Percentiles rank a stretch among this genome's conserved stretches.
Evolutionary conservation across 2,113 vertebrate genomes (phyloP).

Genomic region (Sitta europaea): DNA sequence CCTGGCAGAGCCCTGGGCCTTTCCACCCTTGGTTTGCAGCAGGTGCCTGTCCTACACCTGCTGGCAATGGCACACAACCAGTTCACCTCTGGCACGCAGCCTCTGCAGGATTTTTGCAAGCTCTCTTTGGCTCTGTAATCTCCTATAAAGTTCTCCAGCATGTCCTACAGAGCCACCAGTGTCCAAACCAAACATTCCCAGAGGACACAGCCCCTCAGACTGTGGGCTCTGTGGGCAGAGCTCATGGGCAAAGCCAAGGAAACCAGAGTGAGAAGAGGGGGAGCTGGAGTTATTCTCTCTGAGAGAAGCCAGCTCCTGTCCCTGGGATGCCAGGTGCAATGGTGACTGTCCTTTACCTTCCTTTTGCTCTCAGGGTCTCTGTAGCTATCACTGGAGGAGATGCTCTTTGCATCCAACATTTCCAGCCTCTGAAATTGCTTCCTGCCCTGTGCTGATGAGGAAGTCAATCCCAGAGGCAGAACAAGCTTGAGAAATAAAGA

Average conservation of each 20-base stretch:
- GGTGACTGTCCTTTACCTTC: not conserved
- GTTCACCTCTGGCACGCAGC: not conserved
- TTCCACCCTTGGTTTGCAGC: not conserved
- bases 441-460: not conserved
- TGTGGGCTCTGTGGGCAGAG: not conserved
- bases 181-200: not conserved
- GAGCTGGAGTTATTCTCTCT: not conserved
- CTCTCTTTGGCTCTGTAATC: not conserved
- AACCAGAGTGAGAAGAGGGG: not conserved
- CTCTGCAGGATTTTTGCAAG: not conserved
- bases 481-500: conserved; percentile 2
- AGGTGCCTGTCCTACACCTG: not conserved
- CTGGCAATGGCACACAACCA: not conserved
- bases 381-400: not conserved
- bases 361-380: not conserved
- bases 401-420: not conserved
- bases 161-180: not conserved
- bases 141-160: not conserved
- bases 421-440: not conserved
- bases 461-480: conserved; percentile 27
- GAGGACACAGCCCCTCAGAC: not conserved
- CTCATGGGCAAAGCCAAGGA: not conserved
- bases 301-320: not conserved
- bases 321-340: not conserved
- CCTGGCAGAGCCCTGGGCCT: not conserved